Conservation (phyloP, 1,140 invertebrate species). For the Orchesella cincta region DNA sequence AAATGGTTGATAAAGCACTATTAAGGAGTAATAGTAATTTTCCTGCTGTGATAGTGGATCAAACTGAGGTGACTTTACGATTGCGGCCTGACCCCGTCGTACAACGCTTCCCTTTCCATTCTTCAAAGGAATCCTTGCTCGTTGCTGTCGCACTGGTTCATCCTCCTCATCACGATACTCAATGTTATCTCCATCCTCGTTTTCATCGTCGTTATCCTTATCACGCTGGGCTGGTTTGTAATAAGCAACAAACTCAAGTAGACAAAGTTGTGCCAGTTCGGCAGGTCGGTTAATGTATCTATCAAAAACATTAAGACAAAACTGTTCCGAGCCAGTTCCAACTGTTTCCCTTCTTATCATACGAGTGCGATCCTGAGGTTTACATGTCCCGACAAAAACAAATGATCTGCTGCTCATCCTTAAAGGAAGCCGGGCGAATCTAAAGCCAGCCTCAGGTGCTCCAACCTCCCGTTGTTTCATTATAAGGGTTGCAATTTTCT, state of each 20-base stretch:
- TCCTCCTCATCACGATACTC: not conserved
- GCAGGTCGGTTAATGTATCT: not conserved
- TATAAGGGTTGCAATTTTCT: constrained; percentile 16
- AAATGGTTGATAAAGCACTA: not conserved
- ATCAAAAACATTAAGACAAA: not conserved
- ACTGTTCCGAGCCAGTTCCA: not conserved
- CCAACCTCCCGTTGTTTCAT: constrained; percentile 43
- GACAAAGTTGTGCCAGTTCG: not conserved
- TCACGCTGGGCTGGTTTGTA: not conserved
- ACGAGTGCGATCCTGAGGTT: not conserved
- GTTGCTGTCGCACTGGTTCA: not conserved
- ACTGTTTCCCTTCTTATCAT: not conserved
- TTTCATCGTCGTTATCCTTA: not conserved
- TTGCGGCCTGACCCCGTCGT: not conserved
- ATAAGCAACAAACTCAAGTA: not conserved
- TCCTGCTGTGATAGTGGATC: not conserved
- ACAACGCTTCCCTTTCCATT: not conserved
- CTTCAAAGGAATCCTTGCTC: not conserved
- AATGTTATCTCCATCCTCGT: not conserved
- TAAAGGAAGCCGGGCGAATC: constrained; percentile 33
- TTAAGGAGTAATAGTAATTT: not conserved
- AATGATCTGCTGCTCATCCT: not conserved
- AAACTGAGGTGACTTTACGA: not conserved
- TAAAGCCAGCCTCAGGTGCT: constrained; percentile 44
- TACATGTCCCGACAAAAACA: not conserved